Evolutionary conservation across 2,888 invertebrate genomes (phyloP).

Genomic region (Laothoe populi): DNA sequence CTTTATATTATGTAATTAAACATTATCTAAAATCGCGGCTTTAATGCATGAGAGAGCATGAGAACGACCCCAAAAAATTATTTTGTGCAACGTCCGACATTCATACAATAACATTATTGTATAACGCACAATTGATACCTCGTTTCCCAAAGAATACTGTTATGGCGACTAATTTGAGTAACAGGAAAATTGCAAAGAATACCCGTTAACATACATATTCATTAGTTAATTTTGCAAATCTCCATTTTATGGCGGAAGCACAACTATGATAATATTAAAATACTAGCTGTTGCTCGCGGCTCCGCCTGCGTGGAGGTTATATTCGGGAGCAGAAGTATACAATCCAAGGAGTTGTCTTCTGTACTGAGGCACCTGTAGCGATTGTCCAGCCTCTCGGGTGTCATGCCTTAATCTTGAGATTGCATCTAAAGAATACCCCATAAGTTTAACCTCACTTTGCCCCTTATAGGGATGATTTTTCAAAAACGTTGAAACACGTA

Average conservation of each 20-base stretch:
- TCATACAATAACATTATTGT: constrained; percentile 20
- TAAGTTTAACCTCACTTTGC: no score
- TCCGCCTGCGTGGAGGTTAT: no score
- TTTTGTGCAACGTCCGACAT: constrained; percentile 21
- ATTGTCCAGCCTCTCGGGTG: no score
- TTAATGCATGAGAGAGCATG: constrained; percentile 34
- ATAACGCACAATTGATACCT: constrained; percentile 20
- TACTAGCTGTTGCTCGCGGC: no score
- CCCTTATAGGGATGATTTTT: no score
- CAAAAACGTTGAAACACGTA: no score
- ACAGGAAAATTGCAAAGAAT: constrained; percentile 10
- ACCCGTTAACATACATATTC: constrained; percentile 19
- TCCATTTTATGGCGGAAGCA: neutral
- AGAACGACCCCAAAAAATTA: constrained; percentile 36
- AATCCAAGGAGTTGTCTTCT: no score
- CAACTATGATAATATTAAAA: constrained; percentile 2
- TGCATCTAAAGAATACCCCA: no score
- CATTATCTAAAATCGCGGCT: constrained; percentile 40
- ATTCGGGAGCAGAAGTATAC: no score
- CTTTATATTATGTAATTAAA: constrained; percentile 39
- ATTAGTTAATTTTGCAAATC: constrained; percentile 17
- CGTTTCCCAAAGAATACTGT: constrained; percentile 23
- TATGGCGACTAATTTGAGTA: constrained; percentile 16
- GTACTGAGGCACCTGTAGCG: no score
- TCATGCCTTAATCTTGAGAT: no score